These are phyloP conservation scores for Calcarius ornatus DNA, from an alignment of 2,113 vertebrate genomes.

Conservation along the genomic window DNA sequence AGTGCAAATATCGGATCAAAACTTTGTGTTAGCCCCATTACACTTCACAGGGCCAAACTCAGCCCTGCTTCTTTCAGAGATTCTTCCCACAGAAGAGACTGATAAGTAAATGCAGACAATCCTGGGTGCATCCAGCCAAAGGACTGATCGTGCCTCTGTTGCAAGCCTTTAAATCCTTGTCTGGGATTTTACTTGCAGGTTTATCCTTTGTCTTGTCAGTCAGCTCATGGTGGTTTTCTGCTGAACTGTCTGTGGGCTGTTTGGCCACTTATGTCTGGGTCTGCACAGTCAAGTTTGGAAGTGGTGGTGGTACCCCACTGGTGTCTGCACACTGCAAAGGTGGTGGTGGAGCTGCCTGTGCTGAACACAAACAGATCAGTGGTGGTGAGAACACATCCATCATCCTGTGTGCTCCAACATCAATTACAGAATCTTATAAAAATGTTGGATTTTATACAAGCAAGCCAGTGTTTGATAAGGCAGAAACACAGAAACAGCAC, in stretches of 20 bases:
- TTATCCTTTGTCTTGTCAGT: conserved; percentile 23
- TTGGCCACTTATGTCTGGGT: background rate
- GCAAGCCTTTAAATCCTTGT: conserved; percentile 9
- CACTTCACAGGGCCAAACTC: background rate
- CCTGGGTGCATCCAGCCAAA: background rate
- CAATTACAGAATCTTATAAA: background rate
- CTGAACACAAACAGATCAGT: too few species aligned
- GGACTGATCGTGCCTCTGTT: background rate
- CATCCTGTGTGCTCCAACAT: background rate
- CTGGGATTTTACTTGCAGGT: conserved; percentile 28
- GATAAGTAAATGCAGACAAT: background rate
- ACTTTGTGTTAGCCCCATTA: background rate
- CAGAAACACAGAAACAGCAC: background rate
- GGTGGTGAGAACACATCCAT: background rate
- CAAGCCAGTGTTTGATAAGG: background rate
- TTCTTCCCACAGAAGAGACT: background rate
- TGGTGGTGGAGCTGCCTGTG: background rate
- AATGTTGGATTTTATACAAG: background rate
- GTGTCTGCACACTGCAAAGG: background rate
- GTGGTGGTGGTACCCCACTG: background rate
- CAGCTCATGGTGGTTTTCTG: conserved; percentile 1
- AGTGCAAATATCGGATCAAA: background rate
- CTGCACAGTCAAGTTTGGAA: background rate
- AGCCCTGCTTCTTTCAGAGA: background rate
- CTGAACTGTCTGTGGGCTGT: background rate